Conservation (phyloP, 2,113 vertebrate genomes). For the Pygoscelis antarcticus region DNA sequence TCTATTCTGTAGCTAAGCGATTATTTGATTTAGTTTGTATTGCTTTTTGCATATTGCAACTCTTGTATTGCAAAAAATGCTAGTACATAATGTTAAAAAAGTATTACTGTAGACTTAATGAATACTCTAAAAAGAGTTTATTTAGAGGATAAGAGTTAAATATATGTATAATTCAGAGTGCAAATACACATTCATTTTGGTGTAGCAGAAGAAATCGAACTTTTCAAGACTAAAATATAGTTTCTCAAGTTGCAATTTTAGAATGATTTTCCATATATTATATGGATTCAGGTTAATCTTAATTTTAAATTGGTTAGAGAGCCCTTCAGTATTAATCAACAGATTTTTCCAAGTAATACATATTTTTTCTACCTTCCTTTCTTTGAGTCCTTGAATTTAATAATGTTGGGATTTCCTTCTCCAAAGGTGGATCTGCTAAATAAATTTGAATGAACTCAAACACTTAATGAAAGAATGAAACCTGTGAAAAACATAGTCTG, state of each 20-base stretch:
- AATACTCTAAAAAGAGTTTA: neutral
- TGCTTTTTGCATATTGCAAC: neutral
- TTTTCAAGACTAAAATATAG: constrained; percentile 7
- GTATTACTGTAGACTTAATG: neutral
- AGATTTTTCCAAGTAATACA: constrained; percentile 10
- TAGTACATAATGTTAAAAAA: neutral
- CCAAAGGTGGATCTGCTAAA: constrained; percentile 26
- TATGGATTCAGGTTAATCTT: constrained; percentile 10
- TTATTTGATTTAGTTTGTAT: neutral
- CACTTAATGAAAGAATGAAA: neutral
- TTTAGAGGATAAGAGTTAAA: neutral
- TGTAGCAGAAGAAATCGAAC: neutral
- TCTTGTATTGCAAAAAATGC: neutral
- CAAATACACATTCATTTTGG: neutral
- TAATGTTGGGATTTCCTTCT: constrained; percentile 43
- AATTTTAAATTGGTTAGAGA: constrained; percentile 32
- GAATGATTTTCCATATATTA: constrained; percentile 13
- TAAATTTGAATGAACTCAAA: constrained; percentile 16
- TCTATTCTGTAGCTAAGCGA: neutral
- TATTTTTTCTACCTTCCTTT: constrained; percentile 12
- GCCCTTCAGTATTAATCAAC: constrained; percentile 33
- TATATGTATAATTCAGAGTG: neutral
- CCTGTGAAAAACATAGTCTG: neutral
- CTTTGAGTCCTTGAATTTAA: constrained; percentile 32
- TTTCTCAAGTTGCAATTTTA: constrained; percentile 22